Evolutionary conservation across 1,140 invertebrate species (phyloP), one percentile per base, ranked within the genome.

Genomic region (Samia ricini): DNA sequence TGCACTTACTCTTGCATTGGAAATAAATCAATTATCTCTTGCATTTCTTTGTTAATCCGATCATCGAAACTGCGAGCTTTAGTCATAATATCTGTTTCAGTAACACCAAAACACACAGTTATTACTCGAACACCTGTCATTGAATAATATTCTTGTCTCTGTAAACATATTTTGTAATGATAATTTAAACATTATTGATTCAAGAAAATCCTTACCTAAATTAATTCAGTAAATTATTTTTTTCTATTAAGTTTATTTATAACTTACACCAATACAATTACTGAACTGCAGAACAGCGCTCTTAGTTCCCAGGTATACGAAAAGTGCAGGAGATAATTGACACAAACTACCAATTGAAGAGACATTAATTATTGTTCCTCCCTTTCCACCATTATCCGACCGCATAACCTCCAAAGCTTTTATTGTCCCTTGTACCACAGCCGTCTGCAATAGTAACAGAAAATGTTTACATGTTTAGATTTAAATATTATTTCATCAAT

Each of bases 251-350:
- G 50, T 51, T 7, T 51, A 51, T 51, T 51, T 1, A 2, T 2
- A 8, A 51, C 85, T 81, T 74, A 91, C 90, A 5, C 89, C 85
- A 69, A 92, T 77, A 66, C 91, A 90, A 66, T 90, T 90, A n/a
- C 92, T 92, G 56, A 92, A 91, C 57, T 92, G 92, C 56, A 93
- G 74, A 12, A 93, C 91, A 6, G 91, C 92, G 60, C 91, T 87
- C 65, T 93, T 93, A 0, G 92, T 92, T 21, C 92, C 91, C 15
- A 59, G 22, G 81, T 79, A 68, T 93, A 93, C 1, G 92, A 79
- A 0, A 93, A 93, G 22, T 88, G 72, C 1, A 88, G 73, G 19
- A 76, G 76, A 1, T 77, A 79, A 50, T 92, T 91, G 3, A 85
- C 21, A 74, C 12, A 94, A 65, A 18, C 91, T 92, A 61, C 82